These are phyloP conservation scores for Clavelina lepadiformis DNA, from an alignment of 23 tunicate species.

Conservation along the genomic window DNA sequence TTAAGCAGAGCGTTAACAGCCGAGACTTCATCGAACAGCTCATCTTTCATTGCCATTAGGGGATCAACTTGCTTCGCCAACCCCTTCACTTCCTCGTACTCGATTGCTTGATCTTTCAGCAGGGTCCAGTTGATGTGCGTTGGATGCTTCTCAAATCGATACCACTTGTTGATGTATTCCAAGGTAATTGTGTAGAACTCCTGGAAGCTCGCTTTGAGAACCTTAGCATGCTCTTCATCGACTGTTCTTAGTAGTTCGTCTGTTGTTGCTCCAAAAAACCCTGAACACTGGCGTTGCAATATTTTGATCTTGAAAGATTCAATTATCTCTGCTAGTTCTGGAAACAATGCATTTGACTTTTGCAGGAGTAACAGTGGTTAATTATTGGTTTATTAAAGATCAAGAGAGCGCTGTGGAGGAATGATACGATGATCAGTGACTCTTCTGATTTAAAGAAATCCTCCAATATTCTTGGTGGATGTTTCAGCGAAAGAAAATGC, in stretches of 20 bases:
- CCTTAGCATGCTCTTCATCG: constrained; percentile 50
- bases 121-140: constrained; percentile 40
- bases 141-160: constrained; percentile 43
- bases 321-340: constrained; percentile 37
- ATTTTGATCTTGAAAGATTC: constrained; percentile 29
- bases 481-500: constrained; percentile 13
- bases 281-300: constrained; percentile 44
- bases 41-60: constrained; percentile 45
- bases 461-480: constrained; percentile 24
- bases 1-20: constrained; percentile 52
- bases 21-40: constrained; percentile 51
- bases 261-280: constrained; percentile 48
- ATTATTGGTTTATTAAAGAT: constrained; percentile 22
- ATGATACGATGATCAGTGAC: constrained; percentile 31
- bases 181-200: constrained; percentile 32
- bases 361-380: constrained; percentile 28
- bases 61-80: constrained; percentile 61
- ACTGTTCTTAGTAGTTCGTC: constrained; percentile 48
- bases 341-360: constrained; percentile 24
- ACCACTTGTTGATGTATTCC: constrained; percentile 53
- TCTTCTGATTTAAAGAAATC: constrained; percentile 53
- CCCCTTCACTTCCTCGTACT: constrained; percentile 40
- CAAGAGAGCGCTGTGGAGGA: constrained; percentile 34
- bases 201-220: constrained; percentile 34
- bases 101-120: constrained; percentile 26